phyloP scores from a whole-genome alignment of 2,113 vertebrate genomes.

The Syngnathus scovelli region DNA sequence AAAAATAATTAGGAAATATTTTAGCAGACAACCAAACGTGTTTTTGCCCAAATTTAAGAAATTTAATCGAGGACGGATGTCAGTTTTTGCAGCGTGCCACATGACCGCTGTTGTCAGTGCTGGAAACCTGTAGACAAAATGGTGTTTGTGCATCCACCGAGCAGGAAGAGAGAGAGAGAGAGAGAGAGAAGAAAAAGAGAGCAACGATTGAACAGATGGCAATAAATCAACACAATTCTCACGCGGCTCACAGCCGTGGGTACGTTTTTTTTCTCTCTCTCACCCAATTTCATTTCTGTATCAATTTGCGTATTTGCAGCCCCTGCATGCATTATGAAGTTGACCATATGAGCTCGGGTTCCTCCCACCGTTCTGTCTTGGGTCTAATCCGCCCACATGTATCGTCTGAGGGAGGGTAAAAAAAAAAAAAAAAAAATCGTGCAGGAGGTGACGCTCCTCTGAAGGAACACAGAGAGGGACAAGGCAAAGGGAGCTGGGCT shows the following conservation, averaged over 20 bases:
- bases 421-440: slow-evolving; percentile 37
- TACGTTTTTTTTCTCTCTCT: neutral
- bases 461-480: slow-evolving; percentile 56
- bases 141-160: slow-evolving; percentile 55
- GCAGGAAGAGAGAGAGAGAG: slow-evolving; percentile 20
- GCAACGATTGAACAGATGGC: slow-evolving; percentile 21
- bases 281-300: neutral
- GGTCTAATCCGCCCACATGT: slow-evolving; percentile 71
- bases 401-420: slow-evolving; percentile 56
- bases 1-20: too few relatives aligned
- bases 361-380: slow-evolving; percentile 60
- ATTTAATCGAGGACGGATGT: neutral
- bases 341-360: slow-evolving; percentile 50
- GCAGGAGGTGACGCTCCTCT: slow-evolving; percentile 68
- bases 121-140: slow-evolving; percentile 65
- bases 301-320: slow-evolving; percentile 5
- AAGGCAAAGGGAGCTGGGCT: slow-evolving; percentile 50
- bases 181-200: neutral
- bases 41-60: too few relatives aligned
- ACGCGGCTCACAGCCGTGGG: neutral
- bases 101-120: slow-evolving; percentile 52
- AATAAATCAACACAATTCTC: slow-evolving; percentile 12
- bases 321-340: slow-evolving; percentile 34
- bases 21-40: too few relatives aligned
- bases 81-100: neutral